Evolutionary conservation across 2,888 invertebrate genomes (phyloP), one percentile per base, ranked within the genome.

Genomic region (Beris morrisii): DNA sequence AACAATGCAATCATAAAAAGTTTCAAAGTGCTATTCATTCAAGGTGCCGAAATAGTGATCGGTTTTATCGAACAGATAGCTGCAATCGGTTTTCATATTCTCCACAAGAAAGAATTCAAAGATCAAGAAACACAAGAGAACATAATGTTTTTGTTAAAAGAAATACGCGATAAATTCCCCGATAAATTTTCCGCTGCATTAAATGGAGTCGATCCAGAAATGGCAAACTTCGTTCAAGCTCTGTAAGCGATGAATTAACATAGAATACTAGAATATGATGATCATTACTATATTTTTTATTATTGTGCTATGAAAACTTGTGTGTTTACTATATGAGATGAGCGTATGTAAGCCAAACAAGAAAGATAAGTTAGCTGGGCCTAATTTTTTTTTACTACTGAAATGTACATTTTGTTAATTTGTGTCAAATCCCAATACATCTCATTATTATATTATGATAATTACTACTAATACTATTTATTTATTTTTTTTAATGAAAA

Each of bases 1-100:
- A 89, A 90, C 74, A 83, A 84, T 61, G 85, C 89, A 6, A 84
- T 92, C 9, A 86, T 88, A 69, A 85, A 84, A 71, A 87, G 88
- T 73, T 83, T 92, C 70, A 81, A 83, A 59, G 79, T 83, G 11
- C 81, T 92, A 11, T 90, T 88, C 73, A 82, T 84, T 72, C 83
- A 84, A 70, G 86, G 87, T 3, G 85, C 86, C 73, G 81, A 84
- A 30, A 75, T 84, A 66, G 76, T 89, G 46, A 76, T 82, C 45
- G 76, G 82, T 11, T 81, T 85, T 72, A 77, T 89, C 54, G 79
- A 81, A 52, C 79, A 80, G 61, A 83, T 89, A 48, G 77, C 87
- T 15, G 83, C 82, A 71, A 77, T 86, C 54, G 82, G 84, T 28
- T 79, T 85, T 30, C 82, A 84, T 64, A 82, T 87, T 38, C 78